Base-by-base conservation (phyloP, 2,888 invertebrate species). In the Cryptocephalus moraei region DNA sequence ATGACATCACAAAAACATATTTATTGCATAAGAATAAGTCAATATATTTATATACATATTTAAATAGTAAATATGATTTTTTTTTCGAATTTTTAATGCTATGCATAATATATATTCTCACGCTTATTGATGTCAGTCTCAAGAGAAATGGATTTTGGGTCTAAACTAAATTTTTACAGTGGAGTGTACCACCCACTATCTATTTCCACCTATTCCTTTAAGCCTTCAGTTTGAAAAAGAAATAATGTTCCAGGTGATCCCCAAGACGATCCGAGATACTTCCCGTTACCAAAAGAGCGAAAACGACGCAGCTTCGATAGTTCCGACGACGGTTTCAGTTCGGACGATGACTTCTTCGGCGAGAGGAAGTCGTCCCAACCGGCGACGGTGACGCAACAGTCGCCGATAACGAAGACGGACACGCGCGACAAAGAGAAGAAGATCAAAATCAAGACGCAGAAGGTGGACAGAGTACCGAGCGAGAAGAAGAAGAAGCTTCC, bases 251-350 rank as follows among this genome's bases (percentile, higher is more conserved):
- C 6, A 22, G 22, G 75, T 33, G 74, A 74, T 54, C 78, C 79
- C 46, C 72, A 80, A 62, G 81, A 86, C 55, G 85, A 86, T 69
- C 81, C 84, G 10, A 43, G 43, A 31, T 85, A 84, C 64, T 85
- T 84, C 67, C 82, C 82, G 41, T 67, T 84, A 57, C 82, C 83
- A 47, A 86, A 85, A 64, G 83, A 84, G 60, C 70, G 84, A 49
- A 84, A 84, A 67, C 76, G 80, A 58, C 78, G 79, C 60, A 71
- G 69, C 45, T 82, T 82, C 56, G 82, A 83, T 56, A 80, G 79
- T 62, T 82, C 82, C 50, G 84, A 84, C 58, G 75, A 78, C 55
- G 77, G 78, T 10, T 79, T 79, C 60, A 81, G 80, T 46, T 74
- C 73, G 36, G 81, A 81, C 49, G 75, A 76, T 54, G 73, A 73